These are phyloP conservation scores for Onthophagus sagittarius DNA, from an alignment of 2,888 invertebrate genomes.

Conservation along the genomic window DNA sequence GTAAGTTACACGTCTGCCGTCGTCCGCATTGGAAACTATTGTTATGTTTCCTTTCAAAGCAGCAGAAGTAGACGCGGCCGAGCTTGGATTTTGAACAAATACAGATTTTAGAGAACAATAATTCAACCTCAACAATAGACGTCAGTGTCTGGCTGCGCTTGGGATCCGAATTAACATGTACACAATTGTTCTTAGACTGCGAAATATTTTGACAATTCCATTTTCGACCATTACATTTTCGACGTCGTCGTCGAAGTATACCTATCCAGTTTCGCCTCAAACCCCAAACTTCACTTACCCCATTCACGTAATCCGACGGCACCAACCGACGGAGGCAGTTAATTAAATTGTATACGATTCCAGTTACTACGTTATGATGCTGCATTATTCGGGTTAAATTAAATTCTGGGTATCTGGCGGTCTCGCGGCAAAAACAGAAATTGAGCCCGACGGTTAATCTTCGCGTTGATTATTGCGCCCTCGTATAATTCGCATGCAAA, in stretches of 20 bases:
- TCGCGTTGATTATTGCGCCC: not conserved
- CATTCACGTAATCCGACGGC: not conserved
- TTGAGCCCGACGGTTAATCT: not conserved
- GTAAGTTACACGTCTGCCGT: not conserved
- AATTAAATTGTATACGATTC: not conserved
- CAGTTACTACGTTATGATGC: not conserved
- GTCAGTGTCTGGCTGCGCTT: not conserved
- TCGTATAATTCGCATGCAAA: not conserved
- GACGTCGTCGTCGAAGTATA: not conserved
- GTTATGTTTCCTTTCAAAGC: not conserved
- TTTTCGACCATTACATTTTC: too few relatives aligned
- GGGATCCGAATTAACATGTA: not conserved
- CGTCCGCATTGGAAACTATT: not conserved
- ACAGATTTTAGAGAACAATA: not conserved
- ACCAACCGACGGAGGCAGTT: not conserved
- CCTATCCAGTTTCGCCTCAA: not conserved
- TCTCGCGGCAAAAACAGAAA: not conserved
- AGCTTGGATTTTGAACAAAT: not conserved
- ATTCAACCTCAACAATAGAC: not conserved
- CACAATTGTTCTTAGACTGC: not conserved
- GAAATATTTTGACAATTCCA: not conserved
- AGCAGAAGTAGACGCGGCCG: not conserved
- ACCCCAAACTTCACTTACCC: not conserved
- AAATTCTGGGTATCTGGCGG: not conserved
- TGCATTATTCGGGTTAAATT: not conserved